Conservation (phyloP, 2,113 vertebrate species). For the Mustelus asterias region DNA sequence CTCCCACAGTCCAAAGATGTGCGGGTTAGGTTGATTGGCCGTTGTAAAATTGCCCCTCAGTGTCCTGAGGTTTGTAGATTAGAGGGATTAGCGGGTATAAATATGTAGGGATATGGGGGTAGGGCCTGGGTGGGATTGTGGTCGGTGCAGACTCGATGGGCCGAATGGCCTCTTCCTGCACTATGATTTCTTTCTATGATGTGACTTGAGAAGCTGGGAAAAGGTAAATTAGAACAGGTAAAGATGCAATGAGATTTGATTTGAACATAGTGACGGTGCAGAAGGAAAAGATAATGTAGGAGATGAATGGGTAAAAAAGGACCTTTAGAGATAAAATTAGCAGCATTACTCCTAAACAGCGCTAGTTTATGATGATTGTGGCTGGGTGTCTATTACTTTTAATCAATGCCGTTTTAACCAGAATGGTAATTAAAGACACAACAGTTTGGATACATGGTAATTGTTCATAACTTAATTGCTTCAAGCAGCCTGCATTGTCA, state of each 20-base stretch:
- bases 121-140: too few species aligned
- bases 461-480: neutral
- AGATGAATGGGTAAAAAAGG: neutral
- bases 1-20: too few species aligned
- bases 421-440: neutral
- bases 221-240: neutral
- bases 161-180: too few species aligned
- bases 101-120: too few species aligned
- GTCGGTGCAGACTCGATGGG: too few species aligned
- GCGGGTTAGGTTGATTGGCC: too few species aligned
- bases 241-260: neutral
- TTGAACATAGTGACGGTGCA: neutral
- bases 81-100: too few species aligned
- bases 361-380: neutral
- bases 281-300: neutral
- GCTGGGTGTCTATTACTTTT: neutral
- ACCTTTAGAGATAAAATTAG: neutral
- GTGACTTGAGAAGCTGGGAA: neutral
- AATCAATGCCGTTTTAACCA: neutral
- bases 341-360: neutral
- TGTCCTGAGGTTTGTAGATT: too few species aligned
- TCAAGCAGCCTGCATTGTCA: neutral
- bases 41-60: too few species aligned
- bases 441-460: neutral
- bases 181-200: too few species aligned